Base-by-base conservation (phyloP, 2,113 vertebrate species). In the Ailurus styani region DNA sequence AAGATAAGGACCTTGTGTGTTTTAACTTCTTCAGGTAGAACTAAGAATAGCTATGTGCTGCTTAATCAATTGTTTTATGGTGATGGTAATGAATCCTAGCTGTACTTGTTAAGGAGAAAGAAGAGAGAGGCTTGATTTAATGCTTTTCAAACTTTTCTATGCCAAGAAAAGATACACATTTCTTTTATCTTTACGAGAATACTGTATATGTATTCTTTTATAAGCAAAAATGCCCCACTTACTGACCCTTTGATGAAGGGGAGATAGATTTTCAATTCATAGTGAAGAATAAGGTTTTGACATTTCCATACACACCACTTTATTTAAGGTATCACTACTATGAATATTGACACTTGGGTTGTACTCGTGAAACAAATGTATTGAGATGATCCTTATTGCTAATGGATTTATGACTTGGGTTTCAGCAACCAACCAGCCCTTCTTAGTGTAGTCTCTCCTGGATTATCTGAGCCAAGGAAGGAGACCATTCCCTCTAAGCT, bases 11-110 rank as follows among this genome's bases (percentile, higher is more conserved):
- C 62, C 3, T 0, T 3, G 27, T 52, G 18, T 40, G 83, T 78
- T 97, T 96, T 93, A 54, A 66, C 79, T 96, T 87, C 47, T 95
- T 95, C n/a, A 70, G 83, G 55, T 87, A 89, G 55, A 77, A 79
- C 68, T 96, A 96, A 98, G 72, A 86, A 91, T 82, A 92, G 62
- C 75, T 57, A 42, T 13, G 1, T 50, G 60, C 62, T 83, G 23
- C 45, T 96, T 81, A 95, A 87, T 96, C 75, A 62, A 2, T 90
- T 87, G 79, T 91, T 98, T 96, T 83, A 73, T 78, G 50, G 29
- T 89, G 52, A 81, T 83, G 40, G 10, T 70, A 81, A 86, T 89
- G 57, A 77, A 62, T 34, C 14, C 14, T 52, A 93, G 40, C 21
- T 82, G 10, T 79, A 54, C 45, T 92, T 82, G 84, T 25, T 73